phyloP scores from a whole-genome alignment of 2,113 vertebrate species.

The Halichoerus grypus region DNA sequence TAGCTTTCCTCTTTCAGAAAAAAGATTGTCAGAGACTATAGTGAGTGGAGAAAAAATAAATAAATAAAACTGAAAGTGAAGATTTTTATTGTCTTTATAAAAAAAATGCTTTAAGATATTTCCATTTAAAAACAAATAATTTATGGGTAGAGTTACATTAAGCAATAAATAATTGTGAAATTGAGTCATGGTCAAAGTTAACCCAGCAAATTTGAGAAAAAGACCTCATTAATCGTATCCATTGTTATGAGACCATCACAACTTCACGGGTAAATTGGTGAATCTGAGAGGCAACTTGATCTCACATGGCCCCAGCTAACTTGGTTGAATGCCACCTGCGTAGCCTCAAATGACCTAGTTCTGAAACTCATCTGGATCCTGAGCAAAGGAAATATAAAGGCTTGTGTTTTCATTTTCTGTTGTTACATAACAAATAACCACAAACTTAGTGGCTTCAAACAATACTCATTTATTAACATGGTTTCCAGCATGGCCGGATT shows the following conservation, averaged over 20 bases:
- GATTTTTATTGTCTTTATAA: not conserved
- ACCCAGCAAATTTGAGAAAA: not conserved
- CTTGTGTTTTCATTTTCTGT: not conserved
- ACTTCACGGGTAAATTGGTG: not conserved
- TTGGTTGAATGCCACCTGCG: too few relatives aligned
- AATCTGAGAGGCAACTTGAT: not conserved
- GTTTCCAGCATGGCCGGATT: not conserved
- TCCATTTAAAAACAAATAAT: not conserved
- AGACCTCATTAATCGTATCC: not conserved
- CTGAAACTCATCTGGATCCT: too few relatives aligned
- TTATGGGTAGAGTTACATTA: not conserved
- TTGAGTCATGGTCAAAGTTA: not conserved
- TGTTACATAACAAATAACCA: not conserved
- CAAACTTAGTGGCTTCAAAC: not conserved
- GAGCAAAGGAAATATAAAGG: not conserved
- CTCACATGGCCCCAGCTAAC: not conserved
- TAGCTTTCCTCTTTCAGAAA: not conserved
- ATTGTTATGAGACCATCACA: not conserved
- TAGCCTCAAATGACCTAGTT: too few relatives aligned
- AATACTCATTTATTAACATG: not conserved
- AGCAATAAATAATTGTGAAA: not conserved
- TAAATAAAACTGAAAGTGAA: not conserved
- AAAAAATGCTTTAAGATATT: not conserved
- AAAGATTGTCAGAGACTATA: not conserved
- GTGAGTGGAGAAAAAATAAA: not conserved